Percentiles rank a stretch among this genome's conserved stretches.
phyloP scores from a whole-genome alignment of 30 jellyfish, hydroid and myxozoan species.

The Aurelia coerulea region DNA sequence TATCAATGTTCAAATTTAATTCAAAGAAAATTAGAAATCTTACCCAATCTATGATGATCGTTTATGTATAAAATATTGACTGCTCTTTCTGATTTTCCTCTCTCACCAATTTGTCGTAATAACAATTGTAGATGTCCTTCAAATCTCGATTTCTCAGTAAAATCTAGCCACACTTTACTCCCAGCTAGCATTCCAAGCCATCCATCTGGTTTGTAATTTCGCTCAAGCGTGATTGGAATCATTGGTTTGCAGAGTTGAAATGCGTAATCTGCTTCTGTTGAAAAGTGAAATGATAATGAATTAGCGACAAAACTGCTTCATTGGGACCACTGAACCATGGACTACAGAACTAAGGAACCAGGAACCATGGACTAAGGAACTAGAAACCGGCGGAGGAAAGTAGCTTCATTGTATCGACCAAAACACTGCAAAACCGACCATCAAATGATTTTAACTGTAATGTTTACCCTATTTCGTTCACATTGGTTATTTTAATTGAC shows the following conservation, averaged over 20 bases:
- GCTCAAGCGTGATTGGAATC: slow-evolving; percentile 77
- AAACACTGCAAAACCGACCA: not conserved
- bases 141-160: slow-evolving; percentile 60
- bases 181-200: slow-evolving; percentile 83
- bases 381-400: too few relatives aligned
- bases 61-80: slow-evolving; percentile 15
- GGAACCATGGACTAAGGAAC: too few relatives aligned
- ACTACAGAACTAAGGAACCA: too few relatives aligned
- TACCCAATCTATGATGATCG: slow-evolving; percentile 1
- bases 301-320: not conserved
- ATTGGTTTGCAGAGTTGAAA: slow-evolving; percentile 77
- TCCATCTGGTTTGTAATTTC: slow-evolving; percentile 83
- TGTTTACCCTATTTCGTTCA: too few relatives aligned
- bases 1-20: too few relatives aligned
- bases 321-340: too few relatives aligned
- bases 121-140: slow-evolving; percentile 57
- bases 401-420: too few relatives aligned
- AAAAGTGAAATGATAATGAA: not conserved
- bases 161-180: slow-evolving; percentile 68
- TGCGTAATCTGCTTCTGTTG: slow-evolving; percentile 84
- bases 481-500: too few relatives aligned
- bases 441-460: too few relatives aligned
- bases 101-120: slow-evolving; percentile 60
- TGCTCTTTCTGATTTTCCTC: slow-evolving; percentile 54
- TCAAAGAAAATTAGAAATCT: not conserved